phyloP scores from a whole-genome alignment of 2,888 invertebrate genomes.

The Myathropa florea region DNA sequence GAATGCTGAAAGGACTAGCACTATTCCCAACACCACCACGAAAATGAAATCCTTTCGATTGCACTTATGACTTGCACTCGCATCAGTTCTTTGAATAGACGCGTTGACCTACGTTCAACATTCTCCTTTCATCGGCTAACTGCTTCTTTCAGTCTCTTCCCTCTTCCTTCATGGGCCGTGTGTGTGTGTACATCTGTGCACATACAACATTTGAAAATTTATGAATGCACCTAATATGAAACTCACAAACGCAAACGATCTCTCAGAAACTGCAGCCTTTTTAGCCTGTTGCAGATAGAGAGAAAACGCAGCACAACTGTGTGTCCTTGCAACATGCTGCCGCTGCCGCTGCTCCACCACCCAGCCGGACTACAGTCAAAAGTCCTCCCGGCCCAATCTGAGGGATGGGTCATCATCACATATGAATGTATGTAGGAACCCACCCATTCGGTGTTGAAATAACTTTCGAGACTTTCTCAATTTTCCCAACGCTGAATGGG shows the following conservation, averaged over 20 bases:
- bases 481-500: conserved; percentile 54
- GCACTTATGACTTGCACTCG: conserved; percentile 46
- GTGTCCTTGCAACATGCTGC: conserved; percentile 60
- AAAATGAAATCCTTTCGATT: conserved; percentile 61
- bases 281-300: conserved; percentile 17
- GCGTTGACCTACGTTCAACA: conserved; percentile 64
- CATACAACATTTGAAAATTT: conserved; percentile 58
- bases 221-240: conserved; percentile 64
- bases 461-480: conserved; percentile 66
- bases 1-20: not conserved
- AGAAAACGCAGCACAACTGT: conserved; percentile 16
- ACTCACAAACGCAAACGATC: not conserved
- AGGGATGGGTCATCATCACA: conserved; percentile 26
- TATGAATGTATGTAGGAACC: conserved; percentile 1
- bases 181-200: not conserved
- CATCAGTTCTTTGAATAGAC: conserved; percentile 63
- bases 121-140: conserved; percentile 57
- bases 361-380: not conserved
- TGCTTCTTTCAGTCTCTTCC: not conserved
- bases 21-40: not conserved
- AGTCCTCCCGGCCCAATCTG: not conserved
- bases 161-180: not conserved
- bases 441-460: conserved; percentile 56
- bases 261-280: conserved; percentile 13
- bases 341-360: not conserved